phyloP scores from a whole-genome alignment of 1,140 invertebrate genomes.

The Apis dorsata region DNA sequence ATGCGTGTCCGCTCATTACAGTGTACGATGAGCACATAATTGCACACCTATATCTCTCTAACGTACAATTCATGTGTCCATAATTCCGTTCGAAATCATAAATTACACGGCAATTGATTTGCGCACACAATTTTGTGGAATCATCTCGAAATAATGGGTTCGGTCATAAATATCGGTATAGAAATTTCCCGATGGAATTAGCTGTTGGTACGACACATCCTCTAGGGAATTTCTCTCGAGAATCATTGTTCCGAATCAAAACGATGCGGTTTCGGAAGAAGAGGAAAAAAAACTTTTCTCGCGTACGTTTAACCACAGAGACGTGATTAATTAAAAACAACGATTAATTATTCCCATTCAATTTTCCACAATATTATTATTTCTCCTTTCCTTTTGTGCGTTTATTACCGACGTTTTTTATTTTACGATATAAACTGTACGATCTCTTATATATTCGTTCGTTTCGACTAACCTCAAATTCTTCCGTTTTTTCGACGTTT shows the following conservation, averaged over 20 bases:
- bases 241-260: conserved; percentile 25
- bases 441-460: not conserved
- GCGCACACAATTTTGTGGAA: conserved; percentile 19
- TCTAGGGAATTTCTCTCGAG: conserved; percentile 18
- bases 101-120: conserved; percentile 40
- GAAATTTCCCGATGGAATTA: conserved; percentile 12
- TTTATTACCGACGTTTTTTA: not conserved
- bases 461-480: not conserved
- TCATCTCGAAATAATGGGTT: conserved; percentile 22
- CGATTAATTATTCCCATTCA: not conserved
- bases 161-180: conserved; percentile 32
- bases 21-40: conserved; percentile 4
- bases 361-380: not conserved
- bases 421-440: not conserved
- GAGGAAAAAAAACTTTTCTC: not conserved
- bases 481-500: not conserved
- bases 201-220: not conserved
- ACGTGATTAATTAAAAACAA: not conserved
- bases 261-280: not conserved
- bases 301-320: not conserved
- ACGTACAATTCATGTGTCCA: conserved; percentile 28
- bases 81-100: conserved; percentile 14
- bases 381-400: not conserved
- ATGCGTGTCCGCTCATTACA: not conserved
- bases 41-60: conserved; percentile 16